Conservation (phyloP, 1,140 invertebrate genomes). For the Palaemon carinicauda region DNA sequence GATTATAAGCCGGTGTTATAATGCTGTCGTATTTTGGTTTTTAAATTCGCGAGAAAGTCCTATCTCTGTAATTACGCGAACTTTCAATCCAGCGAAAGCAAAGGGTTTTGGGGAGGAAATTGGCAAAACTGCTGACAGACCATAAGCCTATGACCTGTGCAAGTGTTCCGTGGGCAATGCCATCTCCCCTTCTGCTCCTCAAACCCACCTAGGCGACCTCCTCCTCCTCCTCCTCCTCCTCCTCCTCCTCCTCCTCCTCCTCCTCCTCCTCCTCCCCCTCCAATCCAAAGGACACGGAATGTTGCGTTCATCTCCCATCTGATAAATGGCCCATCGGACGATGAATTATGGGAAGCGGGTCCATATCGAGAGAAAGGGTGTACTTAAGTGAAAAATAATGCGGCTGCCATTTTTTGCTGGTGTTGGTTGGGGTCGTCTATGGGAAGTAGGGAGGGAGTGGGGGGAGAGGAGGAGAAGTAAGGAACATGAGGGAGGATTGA, state of each 20-base stretch:
- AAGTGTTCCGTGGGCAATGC: conserved; percentile 23
- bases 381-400: conserved; percentile 50
- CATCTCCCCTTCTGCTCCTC: background rate
- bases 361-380: conserved; percentile 16
- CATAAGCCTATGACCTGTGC: conserved; percentile 40
- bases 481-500: background rate
- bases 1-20: too few relatives aligned
- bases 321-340: background rate
- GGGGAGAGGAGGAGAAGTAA: background rate
- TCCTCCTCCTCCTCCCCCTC: too few relatives aligned
- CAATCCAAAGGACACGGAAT: background rate
- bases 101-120: background rate
- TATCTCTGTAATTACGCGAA: too few relatives aligned
- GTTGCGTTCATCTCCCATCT: background rate
- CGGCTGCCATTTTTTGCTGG: conserved; percentile 47
- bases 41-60: too few relatives aligned
- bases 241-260: too few relatives aligned
- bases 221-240: too few relatives aligned
- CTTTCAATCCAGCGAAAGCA: background rate
- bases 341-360: conserved; percentile 29
- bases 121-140: background rate
- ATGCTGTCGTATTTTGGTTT: too few relatives aligned
- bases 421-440: background rate
- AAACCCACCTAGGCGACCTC: too few relatives aligned
- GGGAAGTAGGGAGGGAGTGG: background rate